Evolutionary conservation across 2,888 invertebrate species (phyloP), one percentile per base, ranked within the genome.

Genomic region (Volucella zonaria): DNA sequence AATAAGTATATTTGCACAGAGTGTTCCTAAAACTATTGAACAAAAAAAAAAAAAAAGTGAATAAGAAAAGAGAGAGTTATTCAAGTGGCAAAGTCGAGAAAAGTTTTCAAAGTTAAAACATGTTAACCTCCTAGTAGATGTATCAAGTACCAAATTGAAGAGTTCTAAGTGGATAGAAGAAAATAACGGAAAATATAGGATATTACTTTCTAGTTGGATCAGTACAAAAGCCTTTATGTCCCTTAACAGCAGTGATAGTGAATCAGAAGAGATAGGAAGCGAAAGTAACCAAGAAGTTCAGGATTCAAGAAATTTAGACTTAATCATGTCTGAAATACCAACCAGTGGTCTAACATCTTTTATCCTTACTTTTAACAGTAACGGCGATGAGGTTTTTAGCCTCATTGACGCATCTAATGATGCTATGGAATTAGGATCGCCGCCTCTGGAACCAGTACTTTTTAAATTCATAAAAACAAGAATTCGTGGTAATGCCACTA

Each of bases 401-500:
- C 52, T 66, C 38, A 66, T 64, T 8, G 54, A 67, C 10, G n/a
- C 54, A 23, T 67, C 54, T 12, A 54, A 67, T 43, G 43, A 67
- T 40, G 52, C 66, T 18, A 66, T 66, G 11, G 52, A 52, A 52
- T 52, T 67, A 12, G 67, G 45, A 54, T 18, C 67, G 3, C n/a
- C 18, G 14, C 14, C 56, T 10, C n/a, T 18, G 12, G 23, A 9
- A 70, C 31, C 31, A 31, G 31, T 31, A 6, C 6, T 31, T 31
- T 31, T 31, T 31, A 31, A 31, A 31, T 31, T 31, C 31, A 47
- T 45, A 54, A 54, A 23, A 52, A 56, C 56, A 2, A 56, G 23
- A 47, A 45, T 56, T 64, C 64, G 64, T 51, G 64, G 64, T 15
- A 64, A 64, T 66, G 40, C 51, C 40, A 66, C 51, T 3, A 52